phyloP scores from a whole-genome alignment of 2,113 vertebrate species.

The Rhea americana region DNA sequence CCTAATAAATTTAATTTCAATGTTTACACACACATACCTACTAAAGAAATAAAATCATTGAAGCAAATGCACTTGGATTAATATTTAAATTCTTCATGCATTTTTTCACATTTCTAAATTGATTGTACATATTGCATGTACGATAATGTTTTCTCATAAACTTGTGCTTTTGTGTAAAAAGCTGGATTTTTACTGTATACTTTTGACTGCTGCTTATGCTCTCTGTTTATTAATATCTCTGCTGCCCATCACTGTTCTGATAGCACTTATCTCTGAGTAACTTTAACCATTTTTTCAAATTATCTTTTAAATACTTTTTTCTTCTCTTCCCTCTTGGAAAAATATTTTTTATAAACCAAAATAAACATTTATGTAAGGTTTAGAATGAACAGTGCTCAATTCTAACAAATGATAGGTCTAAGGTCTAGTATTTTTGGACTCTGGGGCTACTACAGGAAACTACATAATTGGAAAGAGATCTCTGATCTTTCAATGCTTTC shows the following conservation, averaged over 20 bases:
- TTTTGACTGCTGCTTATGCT: constrained; percentile 67
- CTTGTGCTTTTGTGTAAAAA: not conserved
- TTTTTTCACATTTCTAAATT: not conserved
- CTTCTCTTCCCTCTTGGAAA: not conserved
- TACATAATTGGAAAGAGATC: not conserved
- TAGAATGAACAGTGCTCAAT: not conserved
- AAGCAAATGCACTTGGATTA: not conserved
- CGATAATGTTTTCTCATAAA: not conserved
- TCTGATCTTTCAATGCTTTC: not conserved
- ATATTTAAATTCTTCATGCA: not conserved
- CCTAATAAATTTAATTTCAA: not conserved
- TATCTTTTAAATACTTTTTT: not conserved
- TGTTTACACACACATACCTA: not conserved
- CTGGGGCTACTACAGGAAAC: not conserved
- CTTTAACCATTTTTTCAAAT: not conserved
- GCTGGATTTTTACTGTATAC: constrained; percentile 45
- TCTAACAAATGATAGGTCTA: not conserved
- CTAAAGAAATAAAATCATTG: not conserved
- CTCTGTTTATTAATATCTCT: not conserved
- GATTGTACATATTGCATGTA: accelerated
- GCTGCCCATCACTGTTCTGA: not conserved
- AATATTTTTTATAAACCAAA: not conserved
- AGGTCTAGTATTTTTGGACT: not conserved
- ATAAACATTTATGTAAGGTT: not conserved
- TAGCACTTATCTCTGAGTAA: not conserved